These are phyloP conservation scores for Lacanobia oleracea DNA, from an alignment of 2,888 invertebrate species.

Conservation along the genomic window DNA sequence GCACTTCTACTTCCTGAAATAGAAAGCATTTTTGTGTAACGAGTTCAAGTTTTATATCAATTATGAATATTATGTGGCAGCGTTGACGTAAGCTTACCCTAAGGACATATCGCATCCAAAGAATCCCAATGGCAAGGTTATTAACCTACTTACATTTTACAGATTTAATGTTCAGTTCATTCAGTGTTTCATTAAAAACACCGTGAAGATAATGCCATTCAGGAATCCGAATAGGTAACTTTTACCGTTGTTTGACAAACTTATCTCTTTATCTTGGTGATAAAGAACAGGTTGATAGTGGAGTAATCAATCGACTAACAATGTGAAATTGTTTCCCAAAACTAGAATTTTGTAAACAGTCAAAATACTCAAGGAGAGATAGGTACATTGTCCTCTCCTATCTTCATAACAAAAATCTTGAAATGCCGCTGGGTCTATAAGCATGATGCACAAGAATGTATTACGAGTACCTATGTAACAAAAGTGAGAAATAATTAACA, in stretches of 20 bases:
- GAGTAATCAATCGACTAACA: constrained; percentile 40
- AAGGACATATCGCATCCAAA: background rate
- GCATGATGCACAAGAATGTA: background rate
- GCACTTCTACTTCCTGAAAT: background rate
- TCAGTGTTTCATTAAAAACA: background rate
- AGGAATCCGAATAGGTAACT: background rate
- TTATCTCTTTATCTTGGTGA: constrained; percentile 48
- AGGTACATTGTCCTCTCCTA: background rate
- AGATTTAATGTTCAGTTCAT: background rate
- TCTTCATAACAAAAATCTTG: background rate
- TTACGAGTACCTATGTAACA: background rate
- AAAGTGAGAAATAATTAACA: background rate
- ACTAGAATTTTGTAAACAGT: background rate
- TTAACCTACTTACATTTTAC: background rate
- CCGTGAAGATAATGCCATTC: background rate
- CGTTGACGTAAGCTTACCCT: background rate
- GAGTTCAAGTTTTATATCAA: constrained; percentile 10
- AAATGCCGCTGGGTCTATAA: too few species aligned
- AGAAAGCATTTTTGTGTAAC: constrained; percentile 20
- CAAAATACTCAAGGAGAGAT: background rate
- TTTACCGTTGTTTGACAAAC: constrained; percentile 16
- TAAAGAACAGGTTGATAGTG: constrained; percentile 43
- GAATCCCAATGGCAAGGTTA: background rate
- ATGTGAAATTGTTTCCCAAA: background rate
- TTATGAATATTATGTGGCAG: background rate